A percentile compares a stretch with the other conserved stretches of the same genome.
These are phyloP conservation scores for Patella caerulea DNA, from an alignment of 2,888 invertebrate genomes.

Conservation along the genomic window DNA sequence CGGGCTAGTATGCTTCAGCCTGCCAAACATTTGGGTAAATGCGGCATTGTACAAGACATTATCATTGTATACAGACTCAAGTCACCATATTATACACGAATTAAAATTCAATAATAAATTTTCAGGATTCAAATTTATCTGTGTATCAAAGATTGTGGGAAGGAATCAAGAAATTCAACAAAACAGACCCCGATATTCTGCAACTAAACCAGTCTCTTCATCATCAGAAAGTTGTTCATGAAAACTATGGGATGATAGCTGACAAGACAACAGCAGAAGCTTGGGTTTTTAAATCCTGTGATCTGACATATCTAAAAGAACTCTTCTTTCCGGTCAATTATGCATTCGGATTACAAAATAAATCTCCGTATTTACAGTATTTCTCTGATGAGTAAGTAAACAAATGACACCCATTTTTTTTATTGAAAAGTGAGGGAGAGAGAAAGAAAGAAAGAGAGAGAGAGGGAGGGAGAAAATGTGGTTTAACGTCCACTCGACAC, in stretches of 20 bases:
- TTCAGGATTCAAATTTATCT: conserved; percentile 42
- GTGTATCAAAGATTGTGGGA: conserved; percentile 44
- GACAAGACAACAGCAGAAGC: conserved; percentile 54
- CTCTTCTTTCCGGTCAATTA: conserved; percentile 56
- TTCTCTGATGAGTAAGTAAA: conserved; percentile 60
- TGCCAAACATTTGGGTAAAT: no score
- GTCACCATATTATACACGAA: no score
- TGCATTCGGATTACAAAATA: conserved; percentile 54
- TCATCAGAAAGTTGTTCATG: conserved; percentile 40
- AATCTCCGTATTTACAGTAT: conserved; percentile 53
- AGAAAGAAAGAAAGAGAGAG: no score
- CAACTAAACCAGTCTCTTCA: conserved; percentile 39
- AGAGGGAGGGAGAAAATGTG: no score
- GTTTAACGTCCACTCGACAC: no score
- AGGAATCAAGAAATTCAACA: conserved; percentile 41
- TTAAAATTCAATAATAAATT: neutral
- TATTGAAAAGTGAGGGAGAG: no score
- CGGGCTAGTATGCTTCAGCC: no score
- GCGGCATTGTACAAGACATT: no score
- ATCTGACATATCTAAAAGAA: conserved; percentile 54
- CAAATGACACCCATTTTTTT: no score
- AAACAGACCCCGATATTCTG: conserved; percentile 47
- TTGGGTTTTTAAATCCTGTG: conserved; percentile 48
- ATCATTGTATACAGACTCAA: no score
- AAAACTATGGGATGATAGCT: conserved; percentile 45